phyloP scores from a whole-genome alignment of 2,888 invertebrate species.

The Steromphala cineraria region DNA sequence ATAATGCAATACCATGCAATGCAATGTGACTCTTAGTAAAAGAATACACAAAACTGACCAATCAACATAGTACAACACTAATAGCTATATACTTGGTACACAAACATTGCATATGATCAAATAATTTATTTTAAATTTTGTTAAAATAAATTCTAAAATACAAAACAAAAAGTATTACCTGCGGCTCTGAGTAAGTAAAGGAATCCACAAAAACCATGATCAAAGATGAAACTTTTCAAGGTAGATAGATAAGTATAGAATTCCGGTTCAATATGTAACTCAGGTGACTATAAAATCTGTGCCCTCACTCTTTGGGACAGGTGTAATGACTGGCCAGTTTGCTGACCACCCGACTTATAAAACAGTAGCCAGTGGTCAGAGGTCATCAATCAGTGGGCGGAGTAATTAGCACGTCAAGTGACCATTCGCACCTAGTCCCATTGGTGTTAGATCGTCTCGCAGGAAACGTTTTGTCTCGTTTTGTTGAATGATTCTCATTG shows the following conservation, averaged over 20 bases:
- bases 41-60: too few relatives aligned
- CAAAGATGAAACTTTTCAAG: background rate
- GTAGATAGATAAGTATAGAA: too few relatives aligned
- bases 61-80: too few relatives aligned
- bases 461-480: background rate
- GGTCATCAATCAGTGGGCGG: background rate
- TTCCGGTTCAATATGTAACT: too few relatives aligned
- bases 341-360: background rate
- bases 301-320: background rate
- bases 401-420: background rate
- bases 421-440: background rate
- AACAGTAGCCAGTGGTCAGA: background rate
- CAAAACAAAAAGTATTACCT: background rate
- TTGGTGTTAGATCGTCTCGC: background rate
- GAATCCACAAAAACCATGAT: background rate
- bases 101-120: too few relatives aligned
- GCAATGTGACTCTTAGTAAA: too few relatives aligned
- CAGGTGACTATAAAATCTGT: background rate
- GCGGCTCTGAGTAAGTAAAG: background rate
- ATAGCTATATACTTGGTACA: too few relatives aligned
- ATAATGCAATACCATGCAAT: too few relatives aligned
- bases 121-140: background rate
- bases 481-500: background rate
- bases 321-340: background rate
- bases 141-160: background rate